Base-by-base conservation (phyloP, 2,797 vertebrate genomes). In the Gadopsis marmoratus region DNA sequence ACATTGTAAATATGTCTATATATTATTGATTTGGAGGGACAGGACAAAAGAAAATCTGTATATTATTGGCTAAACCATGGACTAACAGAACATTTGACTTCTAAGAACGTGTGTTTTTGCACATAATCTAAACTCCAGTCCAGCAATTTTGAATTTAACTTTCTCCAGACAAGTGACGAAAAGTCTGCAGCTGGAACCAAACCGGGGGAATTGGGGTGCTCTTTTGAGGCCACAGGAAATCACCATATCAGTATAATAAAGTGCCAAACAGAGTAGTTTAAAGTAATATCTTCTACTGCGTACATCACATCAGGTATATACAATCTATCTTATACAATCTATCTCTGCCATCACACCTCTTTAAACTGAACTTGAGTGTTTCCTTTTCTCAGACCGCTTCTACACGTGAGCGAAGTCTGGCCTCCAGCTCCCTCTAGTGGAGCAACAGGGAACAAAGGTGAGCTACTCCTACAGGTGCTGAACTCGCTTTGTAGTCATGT, bases 341-440 rank as follows among this genome's bases (percentile, higher is more conserved):
- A n/a, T n/a, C n/a, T n/a, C n/a, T n/a, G n/a, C n/a, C n/a, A n/a
- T n/a, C 47, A 51, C 31, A 43, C 13, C 26, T 58, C 14, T 47
- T 37, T 29, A 39, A 58, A 1, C 33, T 31, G 54, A 9, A 41
- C 43, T 45, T 5, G 14, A 47, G 64, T 23, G 41, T 21, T 23
- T 17, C 54, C 45, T 31, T 14, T n/a, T 21, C 35, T 31, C 59
- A 67, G 33, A 12, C 12, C 3, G 0, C 13, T 3, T 2, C 21
- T 17, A 3, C 26, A 47, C 2, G 4, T 19, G 14, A 35, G 17
- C 3, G 48, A 63, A 64, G 4, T 71, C 43, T 70, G 69, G 33
- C 37, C 72, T 80, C 13, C 73, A 41, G 78, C 81, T 54, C 88
- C 89, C 89, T 85, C 90, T 88, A 72, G 83, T 88, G 90, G 86